Percentiles rank a stretch among this genome's conserved stretches.
Evolutionary conservation across 2,888 invertebrate species (phyloP).

Genomic region (Nebria salina): DNA sequence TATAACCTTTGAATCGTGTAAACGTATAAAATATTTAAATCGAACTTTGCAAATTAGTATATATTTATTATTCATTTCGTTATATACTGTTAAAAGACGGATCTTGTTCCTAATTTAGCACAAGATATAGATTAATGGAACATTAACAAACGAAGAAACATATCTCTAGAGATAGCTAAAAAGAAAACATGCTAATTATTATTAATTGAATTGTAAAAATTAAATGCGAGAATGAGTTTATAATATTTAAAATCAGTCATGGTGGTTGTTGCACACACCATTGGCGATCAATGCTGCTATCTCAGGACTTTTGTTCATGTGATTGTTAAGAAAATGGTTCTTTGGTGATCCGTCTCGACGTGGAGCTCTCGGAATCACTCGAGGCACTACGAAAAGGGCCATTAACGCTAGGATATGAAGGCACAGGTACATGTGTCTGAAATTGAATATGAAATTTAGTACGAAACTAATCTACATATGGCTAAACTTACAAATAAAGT

Average conservation of each 20-base stretch:
- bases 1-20: too few species aligned
- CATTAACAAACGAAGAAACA: not conserved
- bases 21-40: too few species aligned
- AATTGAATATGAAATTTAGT: conserved; percentile 44
- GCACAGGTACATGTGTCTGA: conserved; percentile 62
- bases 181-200: not conserved
- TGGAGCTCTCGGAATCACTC: conserved; percentile 53
- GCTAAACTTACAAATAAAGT: conserved; percentile 78
- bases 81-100: too few species aligned
- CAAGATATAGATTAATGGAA: too few species aligned
- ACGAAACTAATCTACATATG: not conserved
- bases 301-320: conserved; percentile 20
- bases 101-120: too few species aligned
- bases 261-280: conserved; percentile 38
- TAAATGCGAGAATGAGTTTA: conserved; percentile 20
- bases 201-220: conserved; percentile 3
- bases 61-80: too few species aligned
- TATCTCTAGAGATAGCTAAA: not conserved
- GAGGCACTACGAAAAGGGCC: conserved; percentile 58
- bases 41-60: too few species aligned
- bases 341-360: conserved; percentile 17
- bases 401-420: conserved; percentile 59
- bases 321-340: conserved; percentile 9
- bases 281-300: conserved; percentile 29
- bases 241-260: conserved; percentile 35